Conservation (phyloP, 2,797 vertebrate species). For the Lacerta agilis region DNA sequence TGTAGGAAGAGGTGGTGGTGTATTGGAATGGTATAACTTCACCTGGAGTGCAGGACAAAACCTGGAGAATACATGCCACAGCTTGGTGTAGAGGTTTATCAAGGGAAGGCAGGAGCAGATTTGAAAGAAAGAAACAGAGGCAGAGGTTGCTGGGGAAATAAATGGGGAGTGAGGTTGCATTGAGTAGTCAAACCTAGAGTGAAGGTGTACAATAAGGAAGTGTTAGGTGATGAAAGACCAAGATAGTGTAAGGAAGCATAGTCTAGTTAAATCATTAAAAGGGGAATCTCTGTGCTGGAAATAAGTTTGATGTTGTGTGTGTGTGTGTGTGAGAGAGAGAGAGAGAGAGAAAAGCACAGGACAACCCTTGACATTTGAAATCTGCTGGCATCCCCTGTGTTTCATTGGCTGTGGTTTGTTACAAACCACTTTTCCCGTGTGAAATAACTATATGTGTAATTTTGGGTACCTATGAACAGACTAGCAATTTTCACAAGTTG, state of each 20-base stretch:
- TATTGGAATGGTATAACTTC: not conserved
- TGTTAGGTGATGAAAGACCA: not conserved
- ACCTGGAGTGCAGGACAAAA: not conserved
- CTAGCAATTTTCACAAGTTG: constrained; percentile 61
- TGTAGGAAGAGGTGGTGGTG: not conserved
- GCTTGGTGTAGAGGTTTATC: not conserved
- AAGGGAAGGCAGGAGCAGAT: not conserved
- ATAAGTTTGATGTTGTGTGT: not conserved
- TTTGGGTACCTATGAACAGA: constrained; percentile 56
- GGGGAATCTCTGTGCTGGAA: not conserved
- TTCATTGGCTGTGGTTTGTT: constrained; percentile 46
- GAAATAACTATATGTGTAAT: constrained; percentile 40
- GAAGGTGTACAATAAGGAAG: not conserved
- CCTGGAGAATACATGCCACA: not conserved
- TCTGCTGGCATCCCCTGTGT: constrained; percentile 2
- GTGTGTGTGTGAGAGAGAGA: too few relatives aligned
- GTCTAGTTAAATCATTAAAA: not conserved
- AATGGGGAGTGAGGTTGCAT: not conserved
- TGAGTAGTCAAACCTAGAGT: not conserved
- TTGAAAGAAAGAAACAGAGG: not conserved
- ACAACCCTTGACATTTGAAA: not conserved
- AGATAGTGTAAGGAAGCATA: not conserved
- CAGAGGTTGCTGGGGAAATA: too few relatives aligned
- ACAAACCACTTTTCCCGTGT: constrained; percentile 30
- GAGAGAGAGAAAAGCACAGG: not conserved